Conservation (phyloP, 2,888 invertebrate genomes). For the Rhamphomyia laevipes region DNA sequence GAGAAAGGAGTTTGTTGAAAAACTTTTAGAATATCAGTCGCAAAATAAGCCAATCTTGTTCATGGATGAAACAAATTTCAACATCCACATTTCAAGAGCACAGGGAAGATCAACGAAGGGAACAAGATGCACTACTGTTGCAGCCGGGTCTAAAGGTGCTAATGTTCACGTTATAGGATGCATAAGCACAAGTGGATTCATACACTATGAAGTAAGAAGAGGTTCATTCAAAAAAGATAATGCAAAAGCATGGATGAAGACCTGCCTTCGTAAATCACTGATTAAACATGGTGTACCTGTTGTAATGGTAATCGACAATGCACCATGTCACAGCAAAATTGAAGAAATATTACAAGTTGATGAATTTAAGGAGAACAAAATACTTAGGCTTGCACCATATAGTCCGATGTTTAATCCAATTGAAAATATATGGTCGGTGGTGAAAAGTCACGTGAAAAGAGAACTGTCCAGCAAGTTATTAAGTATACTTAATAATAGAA, state of each 20-base stretch:
- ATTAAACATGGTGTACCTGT: not conserved
- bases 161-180: too few species aligned
- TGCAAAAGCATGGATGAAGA: not conserved
- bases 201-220: too few species aligned
- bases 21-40: not conserved
- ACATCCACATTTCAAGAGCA: conserved; percentile 1
- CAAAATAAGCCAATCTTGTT: conserved; percentile 1
- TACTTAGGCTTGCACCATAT: not conserved
- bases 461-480: not conserved
- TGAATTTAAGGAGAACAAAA: not conserved
- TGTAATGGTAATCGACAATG: not conserved
- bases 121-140: not conserved
- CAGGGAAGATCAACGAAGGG: not conserved
- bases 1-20: not conserved
- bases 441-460: not conserved
- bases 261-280: conserved; percentile 1
- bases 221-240: not conserved
- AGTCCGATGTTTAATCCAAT: not conserved
- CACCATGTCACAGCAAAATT: not conserved
- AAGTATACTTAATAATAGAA: not conserved
- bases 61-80: not conserved
- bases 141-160: too few species aligned
- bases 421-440: not conserved
- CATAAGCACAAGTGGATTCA: too few species aligned
- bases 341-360: conserved; percentile 1